Evolutionary conservation across 2,797 vertebrate genomes (phyloP), one percentile per base, ranked within the genome.

Genomic region (Syngnathus acus): DNA sequence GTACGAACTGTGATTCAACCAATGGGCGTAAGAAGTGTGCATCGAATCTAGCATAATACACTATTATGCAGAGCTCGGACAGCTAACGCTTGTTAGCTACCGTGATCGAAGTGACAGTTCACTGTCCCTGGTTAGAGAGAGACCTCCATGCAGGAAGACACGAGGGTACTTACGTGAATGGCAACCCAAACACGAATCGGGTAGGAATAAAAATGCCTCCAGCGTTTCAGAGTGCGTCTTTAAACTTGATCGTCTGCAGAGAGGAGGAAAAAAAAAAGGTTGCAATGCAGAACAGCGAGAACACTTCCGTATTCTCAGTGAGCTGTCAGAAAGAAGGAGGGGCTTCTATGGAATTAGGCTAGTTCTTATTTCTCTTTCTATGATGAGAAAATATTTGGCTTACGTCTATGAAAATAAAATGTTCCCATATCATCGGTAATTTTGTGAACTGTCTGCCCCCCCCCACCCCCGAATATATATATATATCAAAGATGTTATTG

Each of bases 231-330:
- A 17, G 64, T 16, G 23, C 47, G 72, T 73, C 60, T 67, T 55
- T 26, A 2, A 38, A 65, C 62, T 61, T 38, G 55, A 16, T 9
- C 19, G 21, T 59, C 55, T 66, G 67, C 73, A 70, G 32, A 7
- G 6, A 32, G 4, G 3, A 32, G 26, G 26, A 26, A 26, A 32
- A 32, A 32, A 37, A 58, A 61, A 45, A 13, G 14, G 75, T 69
- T 74, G 75, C 67, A 76, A 62, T 67, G 68, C 37, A 38, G 47
- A 26, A 63, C 63, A 38, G 55, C 55, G 39, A 37, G 62, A 67
- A 62, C 70, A 86, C 78, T 90, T 90, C 89, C 87, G 86, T 55
- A 76, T 90, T 86, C 37, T 11, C 54, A 51, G 6, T 39, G 17
- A 43, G 37, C 54, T 2, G 40, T n/a, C 26, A 23, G 68, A 0